phyloP scores from a whole-genome alignment of 2,113 vertebrate genomes.

The Ceyx melanurus region DNA sequence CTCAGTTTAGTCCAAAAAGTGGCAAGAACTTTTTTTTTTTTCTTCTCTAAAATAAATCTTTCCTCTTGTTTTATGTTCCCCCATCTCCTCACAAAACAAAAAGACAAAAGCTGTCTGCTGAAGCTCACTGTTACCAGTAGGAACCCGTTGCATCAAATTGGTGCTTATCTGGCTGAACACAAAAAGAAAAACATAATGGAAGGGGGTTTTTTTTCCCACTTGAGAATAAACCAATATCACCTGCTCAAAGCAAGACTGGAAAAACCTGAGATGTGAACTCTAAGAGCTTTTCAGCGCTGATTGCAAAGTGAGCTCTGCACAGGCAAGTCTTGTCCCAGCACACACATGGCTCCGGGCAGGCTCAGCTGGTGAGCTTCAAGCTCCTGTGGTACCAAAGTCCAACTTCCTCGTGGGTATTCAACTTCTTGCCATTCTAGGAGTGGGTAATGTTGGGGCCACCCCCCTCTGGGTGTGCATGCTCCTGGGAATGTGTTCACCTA shows the following conservation, averaged over 20 bases:
- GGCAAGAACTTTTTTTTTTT: not conserved
- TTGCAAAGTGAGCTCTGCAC: fast-evolving
- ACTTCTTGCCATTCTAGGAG: fast-evolving
- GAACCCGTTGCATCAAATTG: fast-evolving
- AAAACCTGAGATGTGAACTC: not conserved
- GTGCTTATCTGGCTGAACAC: not conserved
- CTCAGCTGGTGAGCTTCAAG: fast-evolving
- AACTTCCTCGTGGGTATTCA: not conserved
- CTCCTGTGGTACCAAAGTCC: not conserved
- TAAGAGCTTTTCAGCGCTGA: not conserved
- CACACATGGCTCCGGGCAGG: fast-evolving
- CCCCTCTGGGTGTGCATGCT: fast-evolving
- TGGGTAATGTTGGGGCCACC: not conserved
- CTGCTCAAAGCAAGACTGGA: not conserved
- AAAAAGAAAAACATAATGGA: not conserved
- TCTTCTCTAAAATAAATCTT: not conserved
- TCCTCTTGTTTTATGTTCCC: not conserved
- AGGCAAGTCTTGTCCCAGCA: not conserved
- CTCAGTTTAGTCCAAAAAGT: not conserved
- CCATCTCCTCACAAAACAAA: not conserved
- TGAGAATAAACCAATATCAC: not conserved
- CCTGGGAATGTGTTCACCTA: not conserved
- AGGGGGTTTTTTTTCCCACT: not conserved
- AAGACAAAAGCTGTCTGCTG: not conserved
- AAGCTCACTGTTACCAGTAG: not conserved